Base-by-base conservation (phyloP, 2,113 vertebrate species). In the Plecotus auritus region DNA sequence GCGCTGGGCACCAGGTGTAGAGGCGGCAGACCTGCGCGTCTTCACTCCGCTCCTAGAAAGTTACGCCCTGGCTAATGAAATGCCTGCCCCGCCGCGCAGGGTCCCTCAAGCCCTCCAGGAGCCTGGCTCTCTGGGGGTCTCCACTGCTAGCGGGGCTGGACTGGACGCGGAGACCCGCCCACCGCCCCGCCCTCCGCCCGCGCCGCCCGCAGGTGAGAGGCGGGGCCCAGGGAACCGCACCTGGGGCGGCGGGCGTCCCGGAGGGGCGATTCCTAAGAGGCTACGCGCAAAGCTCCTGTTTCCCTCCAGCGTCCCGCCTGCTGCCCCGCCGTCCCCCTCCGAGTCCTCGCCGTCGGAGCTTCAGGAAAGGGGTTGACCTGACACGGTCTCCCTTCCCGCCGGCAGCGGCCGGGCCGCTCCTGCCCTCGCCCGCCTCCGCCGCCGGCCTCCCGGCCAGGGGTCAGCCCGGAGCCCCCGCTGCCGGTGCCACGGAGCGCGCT, bases 111-210 rank as follows among this genome's bases (percentile, higher is more conserved):
- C n/a, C n/a, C n/a, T n/a, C 20, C 54, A 23, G 54, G 54, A 22
- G 54, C 54, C 54, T 1, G 54, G 54, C 7, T 56, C 54, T 7
- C 20, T 8, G n/a, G 3, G 3, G 4, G 85, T 14, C 66, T 42
- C 37, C 1, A 12, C 1, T 0, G 66, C 42, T 32, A 28, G 0
- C 1, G 7, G 30, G 49, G 42, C 56, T 28, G 1, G 30, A 56
- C 30, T 28, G 35, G 14, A 10, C 10, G 1, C 32, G 30, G 35
- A 61, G 96, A 74, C 95, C 91, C 93, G 70, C 97, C 93, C 93
- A 74, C 83, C n/a, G 4, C 32, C 23, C 28, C 20, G 3, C 22
- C 45, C 45, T 47, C 26, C 5, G 45, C 66, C 28, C 0, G 2
- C 0, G 12, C 3, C 0, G 1, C 2, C 22, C 0, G 40, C 26